Evolutionary conservation across 2,888 invertebrate genomes (phyloP).

Genomic region (Oligia latruncula): DNA sequence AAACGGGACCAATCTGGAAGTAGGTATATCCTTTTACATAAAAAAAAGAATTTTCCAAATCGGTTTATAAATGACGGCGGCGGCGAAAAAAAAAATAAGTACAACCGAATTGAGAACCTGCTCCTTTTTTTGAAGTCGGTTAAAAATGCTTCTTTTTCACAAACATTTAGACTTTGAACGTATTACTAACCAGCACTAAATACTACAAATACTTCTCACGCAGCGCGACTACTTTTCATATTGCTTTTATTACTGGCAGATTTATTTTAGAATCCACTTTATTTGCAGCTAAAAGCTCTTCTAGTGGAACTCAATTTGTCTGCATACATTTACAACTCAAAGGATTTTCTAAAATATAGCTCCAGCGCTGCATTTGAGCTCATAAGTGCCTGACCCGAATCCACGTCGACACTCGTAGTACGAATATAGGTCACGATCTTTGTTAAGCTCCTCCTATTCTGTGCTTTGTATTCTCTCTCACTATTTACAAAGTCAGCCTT

Average conservation of each 20-base stretch:
- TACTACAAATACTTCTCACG: constrained; percentile 30
- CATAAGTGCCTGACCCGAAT: constrained; percentile 64
- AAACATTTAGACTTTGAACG: not conserved
- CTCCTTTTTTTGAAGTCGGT: no score
- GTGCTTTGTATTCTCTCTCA: constrained; percentile 44
- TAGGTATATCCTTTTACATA: no score
- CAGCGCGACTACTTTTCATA: constrained; percentile 12
- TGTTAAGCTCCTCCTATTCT: constrained; percentile 47
- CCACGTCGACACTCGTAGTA: constrained; percentile 64
- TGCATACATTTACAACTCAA: constrained; percentile 46
- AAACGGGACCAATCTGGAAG: no score
- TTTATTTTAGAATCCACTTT: constrained; percentile 34
- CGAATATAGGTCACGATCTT: constrained; percentile 73
- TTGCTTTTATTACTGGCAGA: constrained; percentile 30
- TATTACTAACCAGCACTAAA: constrained; percentile 43
- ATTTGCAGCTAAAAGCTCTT: constrained; percentile 13
- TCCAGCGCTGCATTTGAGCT: constrained; percentile 55
- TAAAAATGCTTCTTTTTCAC: constrained; percentile 1
- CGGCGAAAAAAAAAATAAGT: no score
- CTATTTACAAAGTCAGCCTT: constrained; percentile 35
- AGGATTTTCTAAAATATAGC: constrained; percentile 42
- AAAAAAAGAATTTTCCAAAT: no score
- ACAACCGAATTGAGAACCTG: no score
- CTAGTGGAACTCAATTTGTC: constrained; percentile 20
- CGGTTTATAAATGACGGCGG: no score